Conservation (phyloP, 1,140 invertebrate genomes). For the Saxidomus purpurata region DNA sequence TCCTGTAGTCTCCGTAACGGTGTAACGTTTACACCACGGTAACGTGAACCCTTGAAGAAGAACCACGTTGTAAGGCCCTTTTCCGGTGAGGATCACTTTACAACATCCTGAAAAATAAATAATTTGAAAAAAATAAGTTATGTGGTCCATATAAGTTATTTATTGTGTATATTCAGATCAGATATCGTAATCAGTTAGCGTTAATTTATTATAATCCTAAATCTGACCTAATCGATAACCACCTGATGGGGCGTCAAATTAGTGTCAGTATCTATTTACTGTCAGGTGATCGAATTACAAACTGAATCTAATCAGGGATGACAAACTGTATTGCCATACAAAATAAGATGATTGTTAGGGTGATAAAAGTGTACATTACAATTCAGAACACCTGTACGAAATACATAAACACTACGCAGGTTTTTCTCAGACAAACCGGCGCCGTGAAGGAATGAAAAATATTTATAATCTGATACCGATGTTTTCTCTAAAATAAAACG, state of each 20-base stretch:
- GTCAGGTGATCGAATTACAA: constrained; percentile 42
- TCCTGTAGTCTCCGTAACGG: constrained; percentile 12
- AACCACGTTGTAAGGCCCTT: constrained; percentile 38
- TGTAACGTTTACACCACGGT: constrained; percentile 35
- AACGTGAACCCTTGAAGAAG: background rate
- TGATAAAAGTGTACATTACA: constrained; percentile 46
- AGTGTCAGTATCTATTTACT: constrained; percentile 60
- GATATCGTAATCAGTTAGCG: background rate
- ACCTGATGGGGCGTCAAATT: constrained; percentile 62
- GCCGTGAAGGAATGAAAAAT: constrained; percentile 43
- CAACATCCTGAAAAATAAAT: constrained; percentile 59
- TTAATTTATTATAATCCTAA: constrained; percentile 4
- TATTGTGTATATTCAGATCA: too few species aligned
- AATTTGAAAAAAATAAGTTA: background rate
- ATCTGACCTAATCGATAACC: constrained; percentile 3
- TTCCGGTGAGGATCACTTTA: constrained; percentile 51
- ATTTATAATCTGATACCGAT: constrained; percentile 42
- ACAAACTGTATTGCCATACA: constrained; percentile 22
- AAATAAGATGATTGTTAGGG: constrained; percentile 2
- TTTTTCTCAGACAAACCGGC: constrained; percentile 51
- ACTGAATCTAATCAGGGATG: constrained; percentile 46
- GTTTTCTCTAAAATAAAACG: background rate
- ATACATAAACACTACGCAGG: constrained; percentile 55
- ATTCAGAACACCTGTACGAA: constrained; percentile 56
- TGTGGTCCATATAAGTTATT: background rate